Base-by-base conservation (phyloP, 2,888 invertebrate genomes). In the Polymixis lichenea region DNA sequence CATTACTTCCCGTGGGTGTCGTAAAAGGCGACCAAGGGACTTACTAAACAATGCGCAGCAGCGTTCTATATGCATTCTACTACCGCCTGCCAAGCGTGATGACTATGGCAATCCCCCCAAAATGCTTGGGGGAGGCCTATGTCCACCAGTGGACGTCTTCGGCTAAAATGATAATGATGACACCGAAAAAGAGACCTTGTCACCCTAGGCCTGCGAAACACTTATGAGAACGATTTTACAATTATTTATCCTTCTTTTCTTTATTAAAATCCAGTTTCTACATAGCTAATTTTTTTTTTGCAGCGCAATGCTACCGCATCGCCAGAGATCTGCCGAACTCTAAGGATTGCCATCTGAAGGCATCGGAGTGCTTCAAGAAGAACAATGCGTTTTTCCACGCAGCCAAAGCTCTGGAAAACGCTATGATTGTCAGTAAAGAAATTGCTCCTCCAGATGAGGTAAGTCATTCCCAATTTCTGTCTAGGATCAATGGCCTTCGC, bases 381-480 rank as follows among this genome's bases (percentile, higher is more conserved):
- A 98, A 98, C 93, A 97, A 98, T 93, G 97, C 98, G 85, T 97
- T 98, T 95, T 99, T 99, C 95, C 98, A 99, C 95, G 99, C 99
- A 15, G 99, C 98, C 19, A 99, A 99, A 97, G 98, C 98, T 66
- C 95, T 98, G 88, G 99, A 99, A 92, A 98, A 99, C 93, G 98
- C 98, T 38, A 97, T 98, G 32, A 94, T 98, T 67, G 97, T 98
- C 61, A 97, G 97, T 92, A 98, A 98, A 90, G 97, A 95, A 69
- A 88, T 81, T 0, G 82, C 93, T 0, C 71, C 89, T 0, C 88
- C 94, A 7, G 93, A 95, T 17, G 95, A 96, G 91, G 96, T 96
- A 84, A 81, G 86, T 74, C 1, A 11, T n/a, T 25, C 3, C 0
- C 46, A 32, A 8, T 46, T 38, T 46, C 0, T 58, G 8, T 53